Evolutionary conservation across 35 echinoderm and acorn worm species (phyloP).

Genomic region (Ophioderma brevispina): DNA sequence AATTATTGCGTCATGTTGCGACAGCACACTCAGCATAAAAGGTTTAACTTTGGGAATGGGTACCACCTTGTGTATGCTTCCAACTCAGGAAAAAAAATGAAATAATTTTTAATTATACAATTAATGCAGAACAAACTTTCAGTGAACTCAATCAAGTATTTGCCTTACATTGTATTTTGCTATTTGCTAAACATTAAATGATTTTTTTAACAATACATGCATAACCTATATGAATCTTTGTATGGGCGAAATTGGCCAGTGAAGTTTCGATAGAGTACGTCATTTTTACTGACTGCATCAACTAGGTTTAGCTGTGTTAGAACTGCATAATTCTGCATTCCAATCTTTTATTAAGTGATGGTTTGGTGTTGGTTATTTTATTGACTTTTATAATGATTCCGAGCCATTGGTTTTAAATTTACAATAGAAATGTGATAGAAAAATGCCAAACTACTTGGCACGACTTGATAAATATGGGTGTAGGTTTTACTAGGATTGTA

Average conservation of each 20-base stretch:
- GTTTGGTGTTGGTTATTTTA: too few relatives aligned
- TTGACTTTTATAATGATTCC: too few relatives aligned
- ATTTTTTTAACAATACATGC: neutral
- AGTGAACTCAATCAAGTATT: neutral
- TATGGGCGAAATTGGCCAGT: too few relatives aligned
- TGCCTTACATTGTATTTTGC: neutral
- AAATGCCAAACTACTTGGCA: neutral
- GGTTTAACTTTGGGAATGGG: neutral
- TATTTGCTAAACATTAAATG: neutral
- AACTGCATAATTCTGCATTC: too few relatives aligned
- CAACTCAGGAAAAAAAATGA: neutral
- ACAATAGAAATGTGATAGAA: too few relatives aligned
- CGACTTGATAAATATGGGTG: neutral
- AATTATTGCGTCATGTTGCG: neutral
- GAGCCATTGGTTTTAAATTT: too few relatives aligned
- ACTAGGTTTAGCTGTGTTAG: too few relatives aligned
- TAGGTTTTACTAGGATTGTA: neutral
- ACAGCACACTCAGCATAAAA: neutral
- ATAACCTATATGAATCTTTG: too few relatives aligned
- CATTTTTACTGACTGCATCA: too few relatives aligned
- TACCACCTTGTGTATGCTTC: too few relatives aligned
- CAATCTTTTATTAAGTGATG: too few relatives aligned
- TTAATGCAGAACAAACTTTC: neutral
- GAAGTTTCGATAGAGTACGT: too few relatives aligned
- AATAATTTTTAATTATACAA: neutral